Conservation (phyloP, 1,140 invertebrate species). For the Propsilocerus akamusi region DNA sequence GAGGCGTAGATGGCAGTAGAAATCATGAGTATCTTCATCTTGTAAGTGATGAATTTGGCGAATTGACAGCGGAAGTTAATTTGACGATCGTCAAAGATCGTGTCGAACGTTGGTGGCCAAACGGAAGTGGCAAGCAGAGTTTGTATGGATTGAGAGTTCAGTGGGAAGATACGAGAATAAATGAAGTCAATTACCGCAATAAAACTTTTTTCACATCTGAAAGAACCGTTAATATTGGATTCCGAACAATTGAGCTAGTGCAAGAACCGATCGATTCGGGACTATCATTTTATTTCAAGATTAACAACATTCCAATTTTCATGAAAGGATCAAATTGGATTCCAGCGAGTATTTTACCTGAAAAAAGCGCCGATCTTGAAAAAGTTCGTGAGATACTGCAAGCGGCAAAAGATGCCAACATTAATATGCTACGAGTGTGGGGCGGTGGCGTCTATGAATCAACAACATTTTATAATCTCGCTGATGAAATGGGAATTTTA, state of each 20-base stretch:
- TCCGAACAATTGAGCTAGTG: constrained; percentile 66
- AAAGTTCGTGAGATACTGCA: constrained; percentile 38
- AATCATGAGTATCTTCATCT: neutral
- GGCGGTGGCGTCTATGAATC: constrained; percentile 92
- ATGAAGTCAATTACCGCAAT: constrained; percentile 13
- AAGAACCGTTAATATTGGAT: constrained; percentile 49
- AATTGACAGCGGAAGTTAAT: constrained; percentile 11
- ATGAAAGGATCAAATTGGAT: constrained; percentile 95
- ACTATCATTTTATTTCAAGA: constrained; percentile 68
- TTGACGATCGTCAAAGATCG: constrained; percentile 21
- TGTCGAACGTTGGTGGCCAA: constrained; percentile 80
- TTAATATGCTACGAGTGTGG: constrained; percentile 94
- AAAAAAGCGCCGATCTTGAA: constrained; percentile 32
- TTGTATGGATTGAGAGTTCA: constrained; percentile 51
- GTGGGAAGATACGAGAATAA: constrained; percentile 18
- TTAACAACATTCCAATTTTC: constrained; percentile 83
- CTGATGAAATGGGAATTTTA: constrained; percentile 62
- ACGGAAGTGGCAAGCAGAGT: constrained; percentile 69
- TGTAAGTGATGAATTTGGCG: constrained; percentile 6
- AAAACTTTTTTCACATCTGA: constrained; percentile 9
- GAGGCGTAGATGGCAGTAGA: too few relatives aligned
- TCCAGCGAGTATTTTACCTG: constrained; percentile 74
- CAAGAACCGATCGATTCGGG: constrained; percentile 45
- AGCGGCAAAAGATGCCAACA: constrained; percentile 59
- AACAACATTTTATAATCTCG: constrained; percentile 76